phyloP scores from a whole-genome alignment of 2,888 invertebrate species.

The Neoaliturus tenellus region DNA sequence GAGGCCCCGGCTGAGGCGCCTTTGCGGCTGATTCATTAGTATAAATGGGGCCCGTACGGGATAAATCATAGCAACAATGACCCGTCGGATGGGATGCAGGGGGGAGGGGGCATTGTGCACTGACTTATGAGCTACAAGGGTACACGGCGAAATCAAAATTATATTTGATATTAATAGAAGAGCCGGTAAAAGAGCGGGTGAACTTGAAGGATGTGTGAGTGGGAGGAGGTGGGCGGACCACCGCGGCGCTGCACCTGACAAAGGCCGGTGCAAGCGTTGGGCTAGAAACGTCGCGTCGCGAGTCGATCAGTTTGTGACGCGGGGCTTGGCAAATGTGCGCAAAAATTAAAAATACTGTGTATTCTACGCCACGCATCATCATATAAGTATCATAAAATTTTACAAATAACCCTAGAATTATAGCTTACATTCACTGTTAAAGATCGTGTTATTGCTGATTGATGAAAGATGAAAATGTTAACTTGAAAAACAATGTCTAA shows the following conservation, averaged over 20 bases:
- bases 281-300: constrained; percentile 13
- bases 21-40: constrained; percentile 38
- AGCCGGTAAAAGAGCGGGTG: constrained; percentile 30
- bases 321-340: no score
- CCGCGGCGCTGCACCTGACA: constrained; percentile 15
- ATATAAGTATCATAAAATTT: no score
- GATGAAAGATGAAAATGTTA: no score
- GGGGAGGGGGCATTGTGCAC: constrained; percentile 6
- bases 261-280: background rate
- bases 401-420: no score
- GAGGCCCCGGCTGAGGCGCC: background rate
- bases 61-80: constrained; percentile 37
- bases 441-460: no score
- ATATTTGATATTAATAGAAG: constrained; percentile 48
- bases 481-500: no score
- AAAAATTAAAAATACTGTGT: no score
- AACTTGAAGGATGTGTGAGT: constrained; percentile 27
- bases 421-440: no score
- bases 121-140: constrained; percentile 37
- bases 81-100: constrained; percentile 20
- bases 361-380: no score
- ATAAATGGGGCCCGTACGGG: background rate
- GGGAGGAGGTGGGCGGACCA: constrained; percentile 40
- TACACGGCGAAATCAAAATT: constrained; percentile 35
- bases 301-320: no score